Percentiles rank a stretch among this genome's conserved stretches.
Evolutionary conservation across 2,888 invertebrate genomes (phyloP).

Genomic region (Stenichneumon culpator): DNA sequence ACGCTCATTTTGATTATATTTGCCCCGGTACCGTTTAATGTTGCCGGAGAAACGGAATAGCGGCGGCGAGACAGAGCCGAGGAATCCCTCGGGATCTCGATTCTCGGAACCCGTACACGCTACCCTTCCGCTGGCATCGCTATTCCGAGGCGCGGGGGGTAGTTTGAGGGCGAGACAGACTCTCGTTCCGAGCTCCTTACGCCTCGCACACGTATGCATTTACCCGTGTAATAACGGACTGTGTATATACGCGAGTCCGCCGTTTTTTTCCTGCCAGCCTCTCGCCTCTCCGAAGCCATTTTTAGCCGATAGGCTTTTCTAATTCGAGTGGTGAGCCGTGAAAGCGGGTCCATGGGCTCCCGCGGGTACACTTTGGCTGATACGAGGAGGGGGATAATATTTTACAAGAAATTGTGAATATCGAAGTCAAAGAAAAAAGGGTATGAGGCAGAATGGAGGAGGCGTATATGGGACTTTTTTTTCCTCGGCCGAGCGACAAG

Average conservation of each 20-base stretch:
- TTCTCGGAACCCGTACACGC: constrained; percentile 37
- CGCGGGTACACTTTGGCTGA: neutral
- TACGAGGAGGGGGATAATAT: constrained; percentile 66
- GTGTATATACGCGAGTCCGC: constrained; percentile 74
- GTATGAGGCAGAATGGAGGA: neutral
- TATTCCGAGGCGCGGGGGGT: constrained; percentile 69
- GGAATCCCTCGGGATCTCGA: constrained; percentile 56
- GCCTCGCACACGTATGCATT: constrained; percentile 66
- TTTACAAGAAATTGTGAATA: constrained; percentile 65
- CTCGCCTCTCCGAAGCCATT: constrained; percentile 76
- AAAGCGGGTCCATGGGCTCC: neutral
- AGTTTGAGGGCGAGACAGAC: neutral
- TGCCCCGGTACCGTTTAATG: constrained; percentile 61
- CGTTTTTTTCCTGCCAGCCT: constrained; percentile 73
- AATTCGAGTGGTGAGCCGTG: constrained; percentile 73
- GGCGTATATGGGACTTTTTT: neutral
- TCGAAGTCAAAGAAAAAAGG: neutral
- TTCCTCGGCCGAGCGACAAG: constrained; percentile 6
- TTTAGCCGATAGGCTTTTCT: constrained; percentile 77
- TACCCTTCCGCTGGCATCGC: constrained; percentile 52
- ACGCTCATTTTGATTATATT: constrained; percentile 68
- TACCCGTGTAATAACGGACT: constrained; percentile 67
- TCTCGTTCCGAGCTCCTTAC: neutral
- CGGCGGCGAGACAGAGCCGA: constrained; percentile 32
- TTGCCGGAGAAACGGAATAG: constrained; percentile 54